Conservation (phyloP, 2,113 vertebrate species). For the Pleuronectes platessa region DNA sequence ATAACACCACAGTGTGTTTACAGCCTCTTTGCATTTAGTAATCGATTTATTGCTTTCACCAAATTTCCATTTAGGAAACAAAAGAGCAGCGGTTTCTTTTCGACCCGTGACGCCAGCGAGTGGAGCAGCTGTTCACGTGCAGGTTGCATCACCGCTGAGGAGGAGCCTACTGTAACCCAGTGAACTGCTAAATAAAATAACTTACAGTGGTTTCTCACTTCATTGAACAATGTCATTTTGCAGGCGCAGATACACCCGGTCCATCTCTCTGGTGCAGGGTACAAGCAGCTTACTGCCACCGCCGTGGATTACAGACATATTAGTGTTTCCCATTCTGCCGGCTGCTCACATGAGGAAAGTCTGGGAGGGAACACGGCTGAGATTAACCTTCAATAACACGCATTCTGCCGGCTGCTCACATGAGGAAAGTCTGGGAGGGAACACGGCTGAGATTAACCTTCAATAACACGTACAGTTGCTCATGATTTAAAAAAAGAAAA, state of each 20-base stretch:
- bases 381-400: no score
- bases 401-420: conserved; percentile 31
- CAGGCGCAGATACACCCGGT: conserved; percentile 34
- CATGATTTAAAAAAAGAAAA: conserved; percentile 12
- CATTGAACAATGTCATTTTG: conserved; percentile 50
- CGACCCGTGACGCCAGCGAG: no score
- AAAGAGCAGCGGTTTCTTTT: neutral
- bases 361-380: neutral
- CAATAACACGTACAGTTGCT: neutral
- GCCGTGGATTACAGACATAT: conserved; percentile 35
- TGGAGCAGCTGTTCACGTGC: conserved; percentile 17
- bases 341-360: conserved; percentile 26
- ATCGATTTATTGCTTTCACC: no score
- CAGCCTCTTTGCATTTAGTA: no score
- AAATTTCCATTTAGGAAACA: neutral
- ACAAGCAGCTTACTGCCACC: conserved; percentile 3
- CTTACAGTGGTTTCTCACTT: conserved; percentile 45
- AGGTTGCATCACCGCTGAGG: conserved; percentile 35
- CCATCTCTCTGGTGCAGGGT: conserved; percentile 17
- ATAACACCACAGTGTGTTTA: no score
- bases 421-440: conserved; percentile 15
- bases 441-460: neutral
- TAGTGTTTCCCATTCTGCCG: conserved; percentile 37
- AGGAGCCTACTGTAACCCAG: conserved; percentile 40
- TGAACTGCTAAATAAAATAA: conserved; percentile 64